These are phyloP conservation scores for Bucco capensis DNA, from an alignment of 2,113 vertebrate species.

Conservation along the genomic window DNA sequence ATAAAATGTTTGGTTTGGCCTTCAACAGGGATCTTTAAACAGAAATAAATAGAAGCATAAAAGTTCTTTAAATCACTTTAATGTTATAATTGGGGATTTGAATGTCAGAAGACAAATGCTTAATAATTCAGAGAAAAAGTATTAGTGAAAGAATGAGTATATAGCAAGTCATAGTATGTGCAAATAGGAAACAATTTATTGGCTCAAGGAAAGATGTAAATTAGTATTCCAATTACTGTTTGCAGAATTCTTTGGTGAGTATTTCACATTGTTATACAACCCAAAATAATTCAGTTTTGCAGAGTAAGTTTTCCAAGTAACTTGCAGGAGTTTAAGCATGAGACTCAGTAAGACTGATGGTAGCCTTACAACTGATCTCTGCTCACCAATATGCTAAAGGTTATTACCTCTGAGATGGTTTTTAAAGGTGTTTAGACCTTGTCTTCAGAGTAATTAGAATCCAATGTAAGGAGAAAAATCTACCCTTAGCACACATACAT, in stretches of 20 bases:
- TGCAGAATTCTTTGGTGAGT: slow-evolving; percentile 35
- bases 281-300: slow-evolving; percentile 20
- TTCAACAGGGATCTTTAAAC: not conserved
- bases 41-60: not conserved
- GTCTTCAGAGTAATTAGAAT: not conserved
- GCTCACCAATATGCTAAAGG: not conserved
- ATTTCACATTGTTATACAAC: slow-evolving; percentile 23
- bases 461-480: not conserved
- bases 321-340: not conserved
- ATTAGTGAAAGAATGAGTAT: not conserved
- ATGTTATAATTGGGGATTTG: slow-evolving; percentile 23
- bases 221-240: slow-evolving; percentile 45
- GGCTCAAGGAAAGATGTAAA: slow-evolving; percentile 32
- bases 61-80: slow-evolving; percentile 21
- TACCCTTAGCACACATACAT: not conserved
- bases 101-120: slow-evolving; percentile 22
- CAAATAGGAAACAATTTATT: slow-evolving; percentile 49
- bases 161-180: not conserved
- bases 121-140: slow-evolving; percentile 38
- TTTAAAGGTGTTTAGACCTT: not conserved
- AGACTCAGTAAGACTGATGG: not conserved
- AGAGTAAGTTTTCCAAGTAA: not conserved
- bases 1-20: slow-evolving; percentile 7
- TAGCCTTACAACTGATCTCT: not conserved
- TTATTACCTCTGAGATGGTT: not conserved